Evolutionary conservation across 2,888 invertebrate species (phyloP).

Genomic region (Caenorhabditis imperialis): DNA sequence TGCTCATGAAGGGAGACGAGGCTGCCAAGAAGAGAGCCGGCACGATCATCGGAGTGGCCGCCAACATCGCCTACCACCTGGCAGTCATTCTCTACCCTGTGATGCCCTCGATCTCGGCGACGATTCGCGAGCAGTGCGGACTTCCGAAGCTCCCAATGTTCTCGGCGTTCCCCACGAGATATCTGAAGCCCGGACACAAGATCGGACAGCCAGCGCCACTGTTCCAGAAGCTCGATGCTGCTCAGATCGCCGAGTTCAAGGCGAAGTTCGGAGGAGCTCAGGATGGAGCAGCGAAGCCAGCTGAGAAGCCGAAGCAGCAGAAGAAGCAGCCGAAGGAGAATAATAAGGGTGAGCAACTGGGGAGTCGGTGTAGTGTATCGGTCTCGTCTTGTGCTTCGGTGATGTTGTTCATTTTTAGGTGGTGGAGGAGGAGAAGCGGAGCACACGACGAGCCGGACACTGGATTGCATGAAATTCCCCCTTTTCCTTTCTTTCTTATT

Average conservation of each 20-base stretch:
- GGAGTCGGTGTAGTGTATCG: slow-evolving; percentile 22
- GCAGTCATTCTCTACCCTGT: slow-evolving; percentile 89
- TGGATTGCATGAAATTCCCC: slow-evolving; percentile 37
- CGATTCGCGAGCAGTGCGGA: slow-evolving; percentile 72
- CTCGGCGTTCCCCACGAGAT: slow-evolving; percentile 79
- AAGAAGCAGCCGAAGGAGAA: slow-evolving; percentile 44
- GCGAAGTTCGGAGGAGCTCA: slow-evolving; percentile 75
- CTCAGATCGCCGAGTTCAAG: slow-evolving; percentile 86
- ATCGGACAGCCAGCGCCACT: slow-evolving; percentile 90
- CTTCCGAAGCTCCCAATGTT: slow-evolving; percentile 74
- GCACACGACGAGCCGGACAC: slow-evolving; percentile 18
- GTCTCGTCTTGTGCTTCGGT: slow-evolving; percentile 10
- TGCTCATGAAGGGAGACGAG: slow-evolving; percentile 87
- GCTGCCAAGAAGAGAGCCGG: slow-evolving; percentile 87
- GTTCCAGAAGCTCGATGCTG: slow-evolving; percentile 89
- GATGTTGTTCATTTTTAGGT: slow-evolving; percentile 38
- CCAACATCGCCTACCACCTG: slow-evolving; percentile 87
- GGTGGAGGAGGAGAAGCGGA: slow-evolving; percentile 28
- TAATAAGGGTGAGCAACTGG: slow-evolving; percentile 33
- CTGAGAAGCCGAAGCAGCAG: slow-evolving; percentile 34
- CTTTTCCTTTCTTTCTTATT: slow-evolving; percentile 16
- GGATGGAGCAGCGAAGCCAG: slow-evolving; percentile 20
- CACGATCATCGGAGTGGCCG: slow-evolving; percentile 88
- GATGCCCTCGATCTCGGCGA: slow-evolving; percentile 84
- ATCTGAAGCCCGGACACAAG: slow-evolving; percentile 86